phyloP scores from a whole-genome alignment of 2,797 vertebrate genomes.

The Mycteria americana region DNA sequence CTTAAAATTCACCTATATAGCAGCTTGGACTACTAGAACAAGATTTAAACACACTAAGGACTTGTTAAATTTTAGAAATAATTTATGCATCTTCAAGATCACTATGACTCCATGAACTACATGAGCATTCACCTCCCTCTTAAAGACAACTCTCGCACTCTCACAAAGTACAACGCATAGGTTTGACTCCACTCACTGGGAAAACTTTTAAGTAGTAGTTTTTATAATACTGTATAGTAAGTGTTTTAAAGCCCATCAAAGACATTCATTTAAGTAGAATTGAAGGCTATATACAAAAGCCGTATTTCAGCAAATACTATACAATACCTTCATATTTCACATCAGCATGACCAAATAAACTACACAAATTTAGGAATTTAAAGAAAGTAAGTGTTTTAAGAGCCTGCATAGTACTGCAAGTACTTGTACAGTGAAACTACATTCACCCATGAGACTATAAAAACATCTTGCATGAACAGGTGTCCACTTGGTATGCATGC shows the following conservation, averaged over 20 bases:
- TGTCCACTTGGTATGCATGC: background rate
- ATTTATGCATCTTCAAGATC: background rate
- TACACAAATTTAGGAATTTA: background rate
- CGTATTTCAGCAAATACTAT: background rate
- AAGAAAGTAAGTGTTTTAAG: background rate
- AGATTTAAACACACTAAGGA: background rate
- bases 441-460: background rate
- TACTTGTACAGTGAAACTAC: background rate
- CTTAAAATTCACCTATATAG: background rate
- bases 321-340: background rate
- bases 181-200: background rate
- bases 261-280: background rate
- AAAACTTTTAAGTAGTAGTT: background rate
- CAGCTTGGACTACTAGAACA: background rate
- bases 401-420: background rate
- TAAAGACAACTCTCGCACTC: background rate
- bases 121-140: background rate
- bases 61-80: background rate
- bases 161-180: background rate
- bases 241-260: background rate
- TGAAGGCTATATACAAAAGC: background rate
- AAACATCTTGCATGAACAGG: slow-evolving; percentile 6
- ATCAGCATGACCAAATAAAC: background rate
- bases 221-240: background rate
- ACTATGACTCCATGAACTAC: background rate